Percentiles rank a stretch among this genome's conserved stretches.
These are phyloP conservation scores for Dicrurus megarhynchus DNA, from an alignment of 2,113 vertebrate species.

Conservation along the genomic window DNA sequence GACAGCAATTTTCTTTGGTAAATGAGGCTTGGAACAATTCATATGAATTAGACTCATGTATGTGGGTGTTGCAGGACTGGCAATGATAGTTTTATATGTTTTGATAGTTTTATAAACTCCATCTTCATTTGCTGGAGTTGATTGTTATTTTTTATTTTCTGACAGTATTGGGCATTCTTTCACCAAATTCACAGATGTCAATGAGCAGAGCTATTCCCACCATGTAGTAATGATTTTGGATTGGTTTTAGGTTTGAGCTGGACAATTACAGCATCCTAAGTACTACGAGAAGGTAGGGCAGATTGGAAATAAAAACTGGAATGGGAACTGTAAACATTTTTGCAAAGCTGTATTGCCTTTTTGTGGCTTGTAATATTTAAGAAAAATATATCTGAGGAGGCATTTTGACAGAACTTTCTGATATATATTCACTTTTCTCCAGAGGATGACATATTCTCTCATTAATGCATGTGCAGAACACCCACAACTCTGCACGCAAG, in stretches of 20 bases:
- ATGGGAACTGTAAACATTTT: background rate
- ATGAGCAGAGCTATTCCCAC: background rate
- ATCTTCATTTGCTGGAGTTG: background rate
- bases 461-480: background rate
- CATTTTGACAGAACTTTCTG: constrained; percentile 12
- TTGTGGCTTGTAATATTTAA: background rate
- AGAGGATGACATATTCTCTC: background rate
- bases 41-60: background rate
- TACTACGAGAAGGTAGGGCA: background rate
- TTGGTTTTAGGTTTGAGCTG: background rate
- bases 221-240: background rate
- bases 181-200: background rate
- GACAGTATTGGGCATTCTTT: background rate
- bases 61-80: constrained; percentile 14
- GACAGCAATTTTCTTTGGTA: constrained; percentile 35
- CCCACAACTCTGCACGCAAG: background rate
- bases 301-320: background rate
- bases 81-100: constrained; percentile 8
- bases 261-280: background rate
- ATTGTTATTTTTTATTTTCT: constrained; percentile 7
- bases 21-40: constrained; percentile 35
- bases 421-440: background rate
- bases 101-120: background rate
- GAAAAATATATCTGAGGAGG: background rate
- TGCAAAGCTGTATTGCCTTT: background rate